Evolutionary conservation across 23 tunicate species (phyloP).

Genomic region (Clavelina lepadiformis): DNA sequence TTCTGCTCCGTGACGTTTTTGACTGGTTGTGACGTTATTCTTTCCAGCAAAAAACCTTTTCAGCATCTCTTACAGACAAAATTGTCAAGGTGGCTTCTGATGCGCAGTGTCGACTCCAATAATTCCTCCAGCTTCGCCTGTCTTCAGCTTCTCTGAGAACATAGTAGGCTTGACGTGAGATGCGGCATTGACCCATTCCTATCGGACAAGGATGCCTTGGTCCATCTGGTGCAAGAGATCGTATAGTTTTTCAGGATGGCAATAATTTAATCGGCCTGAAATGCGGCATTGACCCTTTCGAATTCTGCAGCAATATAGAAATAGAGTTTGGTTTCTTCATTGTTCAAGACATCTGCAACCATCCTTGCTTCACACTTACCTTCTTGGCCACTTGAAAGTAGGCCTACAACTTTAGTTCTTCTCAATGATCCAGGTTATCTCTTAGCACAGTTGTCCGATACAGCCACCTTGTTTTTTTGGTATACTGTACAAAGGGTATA

Average conservation of each 20-base stretch:
- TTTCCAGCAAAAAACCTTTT: no score
- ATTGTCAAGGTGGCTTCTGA: constrained; percentile 5
- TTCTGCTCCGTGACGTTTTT: constrained; percentile 87
- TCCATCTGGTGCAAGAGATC: constrained; percentile 16
- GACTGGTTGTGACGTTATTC: constrained; percentile 67
- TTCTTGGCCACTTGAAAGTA: constrained; percentile 14
- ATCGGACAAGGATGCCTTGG: constrained; percentile 4
- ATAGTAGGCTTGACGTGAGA: background rate
- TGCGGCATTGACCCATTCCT: no score
- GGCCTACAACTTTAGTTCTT: constrained; percentile 2
- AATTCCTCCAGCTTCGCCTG: constrained; percentile 6
- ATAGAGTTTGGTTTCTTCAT: constrained; percentile 2
- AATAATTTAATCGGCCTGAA: no score
- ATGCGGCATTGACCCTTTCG: constrained; percentile 9
- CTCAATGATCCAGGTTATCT: constrained; percentile 6
- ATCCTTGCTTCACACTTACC: constrained; percentile 17
- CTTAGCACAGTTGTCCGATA: constrained; percentile 3
- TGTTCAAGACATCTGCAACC: constrained; percentile 10
- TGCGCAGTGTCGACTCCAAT: constrained; percentile 14
- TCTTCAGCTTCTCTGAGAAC: constrained; percentile 8
- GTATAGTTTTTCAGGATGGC: constrained; percentile 10
- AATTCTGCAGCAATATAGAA: constrained; percentile 3
- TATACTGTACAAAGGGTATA: constrained; percentile 3
- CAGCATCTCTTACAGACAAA: no score
- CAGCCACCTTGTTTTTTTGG: constrained; percentile 8